Percentiles rank a stretch among this genome's conserved stretches.
Conservation (phyloP, 2,888 invertebrate genomes). For the Lobophora halterata region DNA sequence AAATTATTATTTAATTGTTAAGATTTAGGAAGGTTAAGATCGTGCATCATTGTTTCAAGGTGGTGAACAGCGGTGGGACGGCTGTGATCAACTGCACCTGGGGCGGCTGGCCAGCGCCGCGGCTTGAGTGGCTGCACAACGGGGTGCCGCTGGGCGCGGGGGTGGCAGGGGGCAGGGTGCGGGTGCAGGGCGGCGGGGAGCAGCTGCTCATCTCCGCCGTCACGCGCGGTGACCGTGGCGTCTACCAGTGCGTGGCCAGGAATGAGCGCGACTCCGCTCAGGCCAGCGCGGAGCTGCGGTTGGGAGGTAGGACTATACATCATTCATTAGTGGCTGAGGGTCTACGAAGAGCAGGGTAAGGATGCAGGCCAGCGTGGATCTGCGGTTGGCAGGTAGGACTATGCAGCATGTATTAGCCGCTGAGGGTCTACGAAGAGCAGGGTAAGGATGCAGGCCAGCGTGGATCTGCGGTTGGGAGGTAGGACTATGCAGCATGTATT, state of each 20-base stretch:
- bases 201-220: conserved; percentile 76
- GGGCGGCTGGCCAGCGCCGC: conserved; percentile 86
- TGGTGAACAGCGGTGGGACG: conserved; percentile 91
- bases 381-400: no score
- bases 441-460: no score
- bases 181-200: conserved; percentile 56
- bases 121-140: conserved; percentile 88
- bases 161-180: conserved; percentile 61
- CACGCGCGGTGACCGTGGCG: conserved; percentile 89
- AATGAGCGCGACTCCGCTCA: conserved; percentile 90
- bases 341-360: no score
- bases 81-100: conserved; percentile 93
- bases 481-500: no score
- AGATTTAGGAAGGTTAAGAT: no score
- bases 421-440: no score
- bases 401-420: no score
- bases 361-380: no score
- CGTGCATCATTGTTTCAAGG: no score
- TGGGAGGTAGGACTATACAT: conserved; percentile 82
- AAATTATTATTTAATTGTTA: no score
- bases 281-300: conserved; percentile 87
- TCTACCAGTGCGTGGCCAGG: conserved; percentile 93
- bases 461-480: no score
- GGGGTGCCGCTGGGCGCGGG: conserved; percentile 82
- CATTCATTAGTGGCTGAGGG: no score